A percentile compares a stretch with the other conserved stretches of the same genome.
Conservation (phyloP, 2,797 vertebrate species). For the Crenichthys baileyi region DNA sequence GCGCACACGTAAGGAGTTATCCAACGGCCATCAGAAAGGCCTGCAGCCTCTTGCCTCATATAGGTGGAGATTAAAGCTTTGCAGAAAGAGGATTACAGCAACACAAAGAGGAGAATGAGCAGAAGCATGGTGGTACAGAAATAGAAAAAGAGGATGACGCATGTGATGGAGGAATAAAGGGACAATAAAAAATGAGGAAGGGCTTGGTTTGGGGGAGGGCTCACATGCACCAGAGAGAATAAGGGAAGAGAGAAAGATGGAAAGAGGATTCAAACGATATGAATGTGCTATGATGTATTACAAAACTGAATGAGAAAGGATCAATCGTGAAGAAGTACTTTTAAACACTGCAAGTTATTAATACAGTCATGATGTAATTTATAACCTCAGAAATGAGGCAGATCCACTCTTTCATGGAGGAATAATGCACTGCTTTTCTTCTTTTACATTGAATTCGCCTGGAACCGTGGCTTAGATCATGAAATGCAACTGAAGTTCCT, state of each 20-base stretch:
- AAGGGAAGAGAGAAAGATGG: constrained; percentile 26
- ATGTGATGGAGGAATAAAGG: constrained; percentile 15
- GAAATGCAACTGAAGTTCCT: too few species aligned
- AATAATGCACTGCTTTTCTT: background rate
- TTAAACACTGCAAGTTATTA: constrained; percentile 21
- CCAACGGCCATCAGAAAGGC: constrained; percentile 51
- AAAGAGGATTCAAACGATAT: constrained; percentile 60
- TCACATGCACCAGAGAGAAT: constrained; percentile 22
- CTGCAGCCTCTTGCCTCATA: constrained; percentile 42
- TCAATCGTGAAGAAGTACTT: constrained; percentile 10
- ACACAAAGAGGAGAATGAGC: constrained; percentile 47
- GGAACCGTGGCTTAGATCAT: too few species aligned
- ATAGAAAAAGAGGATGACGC: constrained; percentile 45
- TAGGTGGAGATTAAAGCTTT: constrained; percentile 49
- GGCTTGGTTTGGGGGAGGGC: constrained; percentile 17
- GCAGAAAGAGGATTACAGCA: constrained; percentile 61
- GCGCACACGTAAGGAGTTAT: constrained; percentile 40
- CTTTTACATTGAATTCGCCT: background rate
- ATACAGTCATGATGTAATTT: constrained; percentile 5
- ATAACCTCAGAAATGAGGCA: background rate
- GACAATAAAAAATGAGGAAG: constrained; percentile 35
- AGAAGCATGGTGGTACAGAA: constrained; percentile 13
- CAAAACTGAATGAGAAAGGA: constrained; percentile 29
- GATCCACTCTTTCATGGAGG: background rate
- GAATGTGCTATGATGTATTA: constrained; percentile 36